phyloP scores from a whole-genome alignment of 1,140 invertebrate genomes.

The Parasteatoda tepidariorum region DNA sequence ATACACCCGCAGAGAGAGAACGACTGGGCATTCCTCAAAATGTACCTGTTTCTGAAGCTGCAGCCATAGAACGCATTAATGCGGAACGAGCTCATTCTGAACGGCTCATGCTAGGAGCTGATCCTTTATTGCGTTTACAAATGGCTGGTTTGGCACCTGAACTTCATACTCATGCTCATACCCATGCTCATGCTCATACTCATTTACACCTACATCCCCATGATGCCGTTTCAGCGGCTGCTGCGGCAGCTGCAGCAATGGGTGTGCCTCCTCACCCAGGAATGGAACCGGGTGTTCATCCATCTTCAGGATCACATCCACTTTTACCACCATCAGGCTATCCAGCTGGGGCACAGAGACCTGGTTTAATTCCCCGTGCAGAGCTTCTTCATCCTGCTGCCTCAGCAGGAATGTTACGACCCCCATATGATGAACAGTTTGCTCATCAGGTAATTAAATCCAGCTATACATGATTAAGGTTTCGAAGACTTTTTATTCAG shows the following conservation, averaged over 20 bases:
- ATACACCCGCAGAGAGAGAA: constrained; percentile 60
- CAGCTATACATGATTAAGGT: too few relatives aligned
- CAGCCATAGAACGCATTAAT: constrained; percentile 66
- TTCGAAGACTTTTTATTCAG: too few relatives aligned
- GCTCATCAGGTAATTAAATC: constrained; percentile 78
- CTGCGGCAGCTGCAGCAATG: constrained; percentile 74
- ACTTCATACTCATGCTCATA: constrained; percentile 83
- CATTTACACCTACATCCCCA: constrained; percentile 81
- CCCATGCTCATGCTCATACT: constrained; percentile 84
- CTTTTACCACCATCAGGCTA: constrained; percentile 63
- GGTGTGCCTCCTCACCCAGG: constrained; percentile 71
- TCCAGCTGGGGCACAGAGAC: constrained; percentile 60
- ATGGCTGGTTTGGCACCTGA: constrained; percentile 84
- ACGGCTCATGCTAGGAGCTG: constrained; percentile 76
- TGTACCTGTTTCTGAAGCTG: constrained; percentile 46
- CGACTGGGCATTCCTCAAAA: constrained; percentile 59
- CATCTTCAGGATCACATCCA: constrained; percentile 66
- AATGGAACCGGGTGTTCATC: constrained; percentile 71
- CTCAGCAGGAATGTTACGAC: constrained; percentile 76
- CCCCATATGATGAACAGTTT: constrained; percentile 83
- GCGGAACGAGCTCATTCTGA: constrained; percentile 74
- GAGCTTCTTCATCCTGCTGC: constrained; percentile 72
- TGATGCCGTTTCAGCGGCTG: constrained; percentile 72
- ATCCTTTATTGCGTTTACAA: constrained; percentile 83
- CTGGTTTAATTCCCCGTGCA: constrained; percentile 45